Percentiles rank a stretch among this genome's conserved stretches.
These are phyloP conservation scores for Lichenostomus cassidix DNA, from an alignment of 2,113 vertebrate genomes.

Conservation along the genomic window DNA sequence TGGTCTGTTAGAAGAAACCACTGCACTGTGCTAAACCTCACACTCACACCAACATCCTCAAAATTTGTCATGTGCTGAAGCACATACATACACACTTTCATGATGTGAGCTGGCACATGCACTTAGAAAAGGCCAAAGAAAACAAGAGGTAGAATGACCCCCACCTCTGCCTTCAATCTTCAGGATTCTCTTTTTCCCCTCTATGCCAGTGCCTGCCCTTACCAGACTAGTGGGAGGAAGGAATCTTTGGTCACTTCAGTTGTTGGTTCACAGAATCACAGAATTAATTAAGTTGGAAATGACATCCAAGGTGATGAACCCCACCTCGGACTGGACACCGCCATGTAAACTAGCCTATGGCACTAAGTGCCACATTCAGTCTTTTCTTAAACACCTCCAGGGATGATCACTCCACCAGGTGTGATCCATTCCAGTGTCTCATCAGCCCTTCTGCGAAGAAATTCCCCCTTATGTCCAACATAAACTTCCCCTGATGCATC, in stretches of 20 bases:
- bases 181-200: not conserved
- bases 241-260: not conserved
- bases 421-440: not conserved
- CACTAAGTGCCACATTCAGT: not conserved
- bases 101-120: fast-evolving
- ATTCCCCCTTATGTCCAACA: not conserved
- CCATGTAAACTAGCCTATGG: not conserved
- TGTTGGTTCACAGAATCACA: not conserved
- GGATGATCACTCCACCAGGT: not conserved
- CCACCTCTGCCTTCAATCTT: not conserved
- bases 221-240: not conserved
- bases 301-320: not conserved
- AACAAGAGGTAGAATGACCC: not conserved
- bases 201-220: not conserved
- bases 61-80: not conserved
- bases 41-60: not conserved
- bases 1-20: not conserved
- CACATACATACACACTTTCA: not conserved
- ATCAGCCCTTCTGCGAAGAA: not conserved
- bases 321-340: not conserved
- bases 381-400: not conserved
- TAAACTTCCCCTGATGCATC: not conserved
- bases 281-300: not conserved
- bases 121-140: not conserved
- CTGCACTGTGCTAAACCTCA: not conserved